Evolutionary conservation across 2,888 invertebrate genomes (phyloP).

Genomic region (Arctia plantaginis): DNA sequence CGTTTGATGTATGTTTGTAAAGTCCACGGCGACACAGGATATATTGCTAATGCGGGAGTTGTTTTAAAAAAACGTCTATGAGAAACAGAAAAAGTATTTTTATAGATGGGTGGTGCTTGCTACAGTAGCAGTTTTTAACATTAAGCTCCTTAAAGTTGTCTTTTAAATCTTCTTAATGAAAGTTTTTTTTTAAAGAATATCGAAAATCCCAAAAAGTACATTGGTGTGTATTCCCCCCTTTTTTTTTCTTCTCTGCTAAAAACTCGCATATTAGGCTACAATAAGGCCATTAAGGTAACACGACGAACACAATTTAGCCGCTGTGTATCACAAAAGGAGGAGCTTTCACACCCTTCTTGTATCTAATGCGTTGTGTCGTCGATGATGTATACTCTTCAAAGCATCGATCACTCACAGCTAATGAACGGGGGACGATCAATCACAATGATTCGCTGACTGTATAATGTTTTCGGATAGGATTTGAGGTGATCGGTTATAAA

Average conservation of each 20-base stretch:
- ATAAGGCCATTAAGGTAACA: conserved; percentile 40
- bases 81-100: too few species aligned
- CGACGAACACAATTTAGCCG: conserved; percentile 31
- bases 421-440: conserved; percentile 36
- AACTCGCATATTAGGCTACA: conserved; percentile 29
- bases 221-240: not conserved
- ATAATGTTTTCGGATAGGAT: conserved; percentile 16
- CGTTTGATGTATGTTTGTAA: too few species aligned
- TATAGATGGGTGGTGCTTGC: too few species aligned
- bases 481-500: not conserved
- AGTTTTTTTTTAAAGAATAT: too few species aligned
- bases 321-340: conserved; percentile 45
- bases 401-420: conserved; percentile 48
- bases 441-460: conserved; percentile 16
- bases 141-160: not conserved
- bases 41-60: too few species aligned
- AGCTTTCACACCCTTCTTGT: conserved; percentile 45
- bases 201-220: not conserved
- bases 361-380: conserved; percentile 39
- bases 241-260: too few species aligned
- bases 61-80: too few species aligned
- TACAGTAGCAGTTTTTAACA: not conserved
- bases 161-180: too few species aligned
- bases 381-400: conserved; percentile 50
- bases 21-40: too few species aligned